Percentiles rank a stretch among this genome's conserved stretches.
phyloP scores from a whole-genome alignment of 2,113 vertebrate genomes.

The Alligator sinensis region DNA sequence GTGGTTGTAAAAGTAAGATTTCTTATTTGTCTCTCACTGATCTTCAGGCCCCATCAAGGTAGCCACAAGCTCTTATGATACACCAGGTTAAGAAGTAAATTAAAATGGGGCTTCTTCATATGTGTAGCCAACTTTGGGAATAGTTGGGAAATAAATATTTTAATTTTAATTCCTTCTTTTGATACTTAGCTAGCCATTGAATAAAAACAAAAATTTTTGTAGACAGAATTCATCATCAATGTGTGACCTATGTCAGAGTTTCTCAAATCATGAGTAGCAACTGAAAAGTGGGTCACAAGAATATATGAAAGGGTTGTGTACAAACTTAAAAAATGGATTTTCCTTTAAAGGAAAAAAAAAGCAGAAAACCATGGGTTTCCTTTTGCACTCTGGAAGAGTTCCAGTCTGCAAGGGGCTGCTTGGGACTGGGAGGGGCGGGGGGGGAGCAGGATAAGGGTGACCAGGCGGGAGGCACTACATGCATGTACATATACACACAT shows the following conservation, averaged over 20 bases:
- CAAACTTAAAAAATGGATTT: too few relatives aligned
- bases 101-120: constrained; percentile 17
- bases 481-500: too few relatives aligned
- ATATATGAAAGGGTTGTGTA: too few relatives aligned
- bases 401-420: too few relatives aligned
- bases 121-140: constrained; percentile 14
- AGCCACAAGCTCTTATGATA: not conserved
- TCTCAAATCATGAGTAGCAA: too few relatives aligned
- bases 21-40: not conserved
- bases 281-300: too few relatives aligned
- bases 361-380: too few relatives aligned
- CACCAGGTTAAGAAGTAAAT: not conserved
- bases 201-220: not conserved
- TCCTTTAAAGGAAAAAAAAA: too few relatives aligned
- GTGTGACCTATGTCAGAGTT: not conserved
- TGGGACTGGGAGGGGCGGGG: too few relatives aligned
- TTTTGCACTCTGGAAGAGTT: too few relatives aligned
- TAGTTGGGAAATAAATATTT: constrained; percentile 1
- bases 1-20: not conserved
- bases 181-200: not conserved
- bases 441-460: too few relatives aligned
- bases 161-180: not conserved
- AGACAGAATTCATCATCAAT: not conserved
- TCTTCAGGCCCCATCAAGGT: not conserved
- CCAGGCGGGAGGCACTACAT: too few relatives aligned